Base-by-base conservation (phyloP, 2,113 vertebrate species). In the Leptosomus discolor region DNA sequence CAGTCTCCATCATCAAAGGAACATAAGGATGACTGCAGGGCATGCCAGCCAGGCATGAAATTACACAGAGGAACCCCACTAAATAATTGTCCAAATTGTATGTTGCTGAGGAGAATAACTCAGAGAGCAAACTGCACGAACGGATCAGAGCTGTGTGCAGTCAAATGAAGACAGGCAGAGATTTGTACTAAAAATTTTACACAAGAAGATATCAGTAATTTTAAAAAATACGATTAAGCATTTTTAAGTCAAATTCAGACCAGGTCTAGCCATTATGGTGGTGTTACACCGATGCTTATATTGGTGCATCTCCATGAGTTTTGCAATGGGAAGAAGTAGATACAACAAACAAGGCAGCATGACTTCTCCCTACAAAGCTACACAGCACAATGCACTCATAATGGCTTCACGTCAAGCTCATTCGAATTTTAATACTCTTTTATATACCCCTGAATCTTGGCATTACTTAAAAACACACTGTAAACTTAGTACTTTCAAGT, bases 11-110 rank as follows among this genome's bases (percentile, higher is more conserved):
- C 89, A 83, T 94, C 86, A 94, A 95, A 96, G 63, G 37, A 94
- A 48, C 81, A 74, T 69, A 90, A 94, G 46, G 85, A 91, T 64
- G 78, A 46, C 96, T 85, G 78, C 43, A 19, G 84, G 91, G 87
- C 80, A 85, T 8, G 16, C 89, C 92, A 92, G 37, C 63, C 93
- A 91, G 74, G 91, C 92, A 92, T 95, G 81, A 97, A 97, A 94
- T 95, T 95, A 85, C 56, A 81, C 39, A 65, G 81, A 92, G 61
- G 45, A 95, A 70, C 67, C 67, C 74, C 54, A 32, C 67, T 91
- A 96, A 96, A 94, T 92, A 92, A 95, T 91, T 91, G 69, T 51
- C n/a, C 32, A 92, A 91, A 85, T 32, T 90, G 74, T 50, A 65
- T 48, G 29, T 6, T 77, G 70, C 65, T 82, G 91, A 37, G 32